phyloP scores from a whole-genome alignment of 1,140 invertebrate species.

The Hesperophylax magnus region DNA sequence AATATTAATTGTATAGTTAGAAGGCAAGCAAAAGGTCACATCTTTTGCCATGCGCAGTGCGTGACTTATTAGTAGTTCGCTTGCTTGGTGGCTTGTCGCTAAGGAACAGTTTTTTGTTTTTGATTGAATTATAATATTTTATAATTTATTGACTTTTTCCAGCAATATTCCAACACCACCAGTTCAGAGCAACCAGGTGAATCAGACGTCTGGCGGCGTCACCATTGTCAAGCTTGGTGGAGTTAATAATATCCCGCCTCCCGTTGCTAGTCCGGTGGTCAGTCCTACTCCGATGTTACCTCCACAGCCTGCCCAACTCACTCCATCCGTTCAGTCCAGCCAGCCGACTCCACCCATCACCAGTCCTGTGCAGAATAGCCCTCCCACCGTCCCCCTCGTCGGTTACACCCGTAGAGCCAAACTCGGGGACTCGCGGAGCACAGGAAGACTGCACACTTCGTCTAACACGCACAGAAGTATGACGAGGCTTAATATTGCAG shows the following conservation, averaged over 20 bases:
- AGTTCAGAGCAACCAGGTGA: conserved; percentile 69
- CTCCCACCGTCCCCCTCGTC: conserved; percentile 61
- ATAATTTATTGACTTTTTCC: conserved; percentile 26
- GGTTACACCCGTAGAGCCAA: conserved; percentile 76
- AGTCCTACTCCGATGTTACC: background rate
- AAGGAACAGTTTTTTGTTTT: too few relatives aligned
- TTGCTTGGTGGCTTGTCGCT: too few relatives aligned
- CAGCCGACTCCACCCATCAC: conserved; percentile 31
- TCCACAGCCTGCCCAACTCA: too few relatives aligned
- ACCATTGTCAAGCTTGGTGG: conserved; percentile 84
- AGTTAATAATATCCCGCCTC: conserved; percentile 31
- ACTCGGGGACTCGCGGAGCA: conserved; percentile 78
- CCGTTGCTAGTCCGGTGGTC: conserved; percentile 44
- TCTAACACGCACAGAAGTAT: conserved; percentile 80
- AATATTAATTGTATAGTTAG: too few relatives aligned
- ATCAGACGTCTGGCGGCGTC: conserved; percentile 79
- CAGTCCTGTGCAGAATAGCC: conserved; percentile 44
- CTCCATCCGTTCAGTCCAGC: background rate
- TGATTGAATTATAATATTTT: too few relatives aligned
- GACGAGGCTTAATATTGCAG: conserved; percentile 80
- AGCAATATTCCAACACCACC: conserved; percentile 46
- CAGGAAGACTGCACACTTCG: conserved; percentile 77
- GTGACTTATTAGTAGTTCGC: too few relatives aligned
- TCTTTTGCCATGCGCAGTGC: too few relatives aligned
- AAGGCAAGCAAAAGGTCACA: too few relatives aligned